Base-by-base conservation (phyloP, 2,797 vertebrate species). In the Huso huso region DNA sequence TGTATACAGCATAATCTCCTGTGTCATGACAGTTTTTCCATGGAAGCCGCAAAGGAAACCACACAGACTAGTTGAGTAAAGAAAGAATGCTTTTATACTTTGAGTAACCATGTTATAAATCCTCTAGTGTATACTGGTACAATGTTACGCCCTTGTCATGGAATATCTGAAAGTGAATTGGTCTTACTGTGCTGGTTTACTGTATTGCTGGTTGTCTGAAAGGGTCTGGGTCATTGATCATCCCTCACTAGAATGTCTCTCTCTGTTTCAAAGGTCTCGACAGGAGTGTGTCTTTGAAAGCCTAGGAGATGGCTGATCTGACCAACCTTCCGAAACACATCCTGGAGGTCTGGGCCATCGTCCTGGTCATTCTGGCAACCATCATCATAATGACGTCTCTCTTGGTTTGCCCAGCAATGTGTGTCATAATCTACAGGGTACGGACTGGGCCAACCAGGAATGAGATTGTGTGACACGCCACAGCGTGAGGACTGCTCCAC, bases 341-440 rank as follows among this genome's bases (percentile, higher is more conserved):
- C 66, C 73, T 92, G 81, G 88, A 91, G 9, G 12, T 91, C 71
- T 92, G 90, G 90, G 85, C 81, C 68, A 91, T 92, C 0, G 72
- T 92, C 64, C 78, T 92, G 51, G 77, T 92, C 73, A 91, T 92
- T 73, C 71, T 92, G 74, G 88, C 79, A 70, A 89, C 90, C 62
- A 75, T 92, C 15, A 72, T 91, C 51, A 50, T 92, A 70, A 92
- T 91, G 90, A 89, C 86, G 0, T 85, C 79, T 10, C 65, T 92
- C 72, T 48, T 92, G 70, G 80, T 89, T 13, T 88, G 89, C 71
- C 90, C 90, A 0, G 89, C 88, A 58, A 82, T 82, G 0, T 87
- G 80, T 0, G 77, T 92, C 73, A 83, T 92, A 73, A 76, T 92
- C 74, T 89, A 91, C 65, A 82, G 90, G 62, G 77, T 92, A 48